phyloP scores from a whole-genome alignment of 2,888 invertebrate genomes.

The Morpho achilles region DNA sequence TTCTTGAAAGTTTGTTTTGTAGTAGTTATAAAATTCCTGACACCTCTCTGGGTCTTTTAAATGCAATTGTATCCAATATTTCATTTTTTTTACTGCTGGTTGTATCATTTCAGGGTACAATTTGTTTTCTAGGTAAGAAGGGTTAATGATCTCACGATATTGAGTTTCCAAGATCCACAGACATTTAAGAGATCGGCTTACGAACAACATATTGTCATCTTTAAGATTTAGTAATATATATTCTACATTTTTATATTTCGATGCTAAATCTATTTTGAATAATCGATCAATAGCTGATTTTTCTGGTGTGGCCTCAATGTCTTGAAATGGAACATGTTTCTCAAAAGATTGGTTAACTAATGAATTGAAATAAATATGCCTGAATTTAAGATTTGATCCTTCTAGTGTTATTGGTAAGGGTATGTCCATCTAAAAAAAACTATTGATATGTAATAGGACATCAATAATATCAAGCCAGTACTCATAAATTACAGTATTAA shows the following conservation, averaged over 20 bases:
- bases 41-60: constrained; percentile 40
- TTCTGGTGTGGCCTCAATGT: constrained; percentile 36
- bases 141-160: constrained; percentile 44
- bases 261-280: constrained; percentile 57
- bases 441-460: too few relatives aligned
- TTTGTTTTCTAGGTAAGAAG: constrained; percentile 44
- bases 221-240: constrained; percentile 49
- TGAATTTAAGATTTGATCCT: constrained; percentile 44
- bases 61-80: constrained; percentile 43
- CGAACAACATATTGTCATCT: constrained; percentile 54
- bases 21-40: constrained; percentile 48
- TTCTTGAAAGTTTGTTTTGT: constrained; percentile 37
- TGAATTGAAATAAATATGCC: constrained; percentile 44
- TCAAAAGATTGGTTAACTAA: constrained; percentile 36
- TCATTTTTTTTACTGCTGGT: constrained; percentile 50
- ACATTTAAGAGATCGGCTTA: constrained; percentile 51
- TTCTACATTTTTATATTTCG: constrained; percentile 40
- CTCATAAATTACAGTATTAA: too few relatives aligned
- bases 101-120: constrained; percentile 52
- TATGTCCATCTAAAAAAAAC: constrained; percentile 28
- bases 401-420: constrained; percentile 37
- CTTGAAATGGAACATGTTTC: constrained; percentile 22
- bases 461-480: too few relatives aligned
- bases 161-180: constrained; percentile 46
- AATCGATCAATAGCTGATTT: constrained; percentile 44